phyloP scores from a whole-genome alignment of 2,797 vertebrate genomes.

The Linurgus olivaceus region DNA sequence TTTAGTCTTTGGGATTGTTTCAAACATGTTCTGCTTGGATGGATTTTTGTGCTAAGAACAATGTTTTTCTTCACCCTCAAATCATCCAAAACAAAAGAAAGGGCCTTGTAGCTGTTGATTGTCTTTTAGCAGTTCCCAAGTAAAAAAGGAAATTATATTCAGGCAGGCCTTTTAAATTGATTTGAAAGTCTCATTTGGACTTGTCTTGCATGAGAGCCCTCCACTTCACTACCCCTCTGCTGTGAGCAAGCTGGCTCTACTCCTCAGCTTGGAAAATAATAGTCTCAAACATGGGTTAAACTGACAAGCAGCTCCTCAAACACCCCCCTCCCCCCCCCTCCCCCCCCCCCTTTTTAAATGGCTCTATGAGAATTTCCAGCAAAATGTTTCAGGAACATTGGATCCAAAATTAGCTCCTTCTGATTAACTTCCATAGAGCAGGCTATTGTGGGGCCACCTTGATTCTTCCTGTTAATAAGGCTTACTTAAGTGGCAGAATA shows the following conservation, averaged over 20 bases:
- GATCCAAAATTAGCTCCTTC: not conserved
- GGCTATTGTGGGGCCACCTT: not conserved
- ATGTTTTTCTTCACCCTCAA: not conserved
- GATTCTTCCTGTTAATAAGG: not conserved
- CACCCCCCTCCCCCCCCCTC: no score
- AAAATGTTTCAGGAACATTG: not conserved
- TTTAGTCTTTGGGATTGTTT: not conserved
- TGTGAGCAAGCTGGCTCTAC: not conserved
- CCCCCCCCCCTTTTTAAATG: not conserved
- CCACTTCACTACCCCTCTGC: not conserved
- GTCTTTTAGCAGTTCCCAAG: not conserved
- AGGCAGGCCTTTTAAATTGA: not conserved
- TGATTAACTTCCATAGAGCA: not conserved
- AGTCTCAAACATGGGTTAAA: not conserved
- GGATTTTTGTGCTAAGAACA: constrained; percentile 17
- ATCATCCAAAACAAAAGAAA: constrained; percentile 22
- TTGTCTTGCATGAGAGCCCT: not conserved
- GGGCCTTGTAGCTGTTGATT: not conserved
- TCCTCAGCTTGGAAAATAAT: not conserved
- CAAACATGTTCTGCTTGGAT: constrained; percentile 7
- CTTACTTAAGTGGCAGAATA: not conserved
- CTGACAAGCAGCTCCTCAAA: not conserved
- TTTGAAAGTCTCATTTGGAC: not conserved
- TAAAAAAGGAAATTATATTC: not conserved
- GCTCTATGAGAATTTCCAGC: not conserved